Evolutionary conservation across 2,888 invertebrate species (phyloP), one percentile per base, ranked within the genome.

Genomic region (Mythimna ferrago): DNA sequence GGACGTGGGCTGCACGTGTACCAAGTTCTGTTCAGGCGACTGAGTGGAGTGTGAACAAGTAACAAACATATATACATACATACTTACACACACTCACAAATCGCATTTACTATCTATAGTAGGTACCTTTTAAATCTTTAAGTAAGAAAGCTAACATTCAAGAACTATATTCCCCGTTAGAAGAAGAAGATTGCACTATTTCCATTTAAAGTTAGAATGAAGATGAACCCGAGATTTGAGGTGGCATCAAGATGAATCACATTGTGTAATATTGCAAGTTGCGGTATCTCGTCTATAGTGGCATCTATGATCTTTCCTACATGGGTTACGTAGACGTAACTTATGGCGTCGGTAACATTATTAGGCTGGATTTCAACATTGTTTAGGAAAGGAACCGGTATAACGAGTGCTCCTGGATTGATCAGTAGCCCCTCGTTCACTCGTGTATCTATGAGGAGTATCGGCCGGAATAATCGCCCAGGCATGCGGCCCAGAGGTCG

Each of bases 401-500:
- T 77, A 73, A 79, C 67, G 71, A 82, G 78, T 65, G 79, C 75
- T 83, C 85, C 83, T 83, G 82, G 82, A 79, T 73, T 78, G 66
- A 79, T 77, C 86, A 73, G 83, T 81, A 81, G 76, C 77, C 66
- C 38, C 65, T 76, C 71, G 78, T 51, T 76, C 66, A 44, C 65
- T 76, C 70, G 78, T 51, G 85, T 88, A 90, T 91, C 91, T 93
- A 91, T 90, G 90, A 92, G 90, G 90, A 92, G 89, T 91, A 92
- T 92, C 89, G 86, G 86, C 85, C 85, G 84, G 81, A 86, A 88
- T 89, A 88, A 88, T 88, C 88, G 85, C 84, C 81, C 85, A 87
- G 91, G 90, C 90, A 91, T 90, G 91, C 92, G 88, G 92, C 90
- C 86, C 89, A 90, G 93, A 93, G 95, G 94, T 95, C 94, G 93